Evolutionary conservation across 2,113 vertebrate species (phyloP), one percentile per base, ranked within the genome.

Genomic region (Rattus norvegicus): DNA sequence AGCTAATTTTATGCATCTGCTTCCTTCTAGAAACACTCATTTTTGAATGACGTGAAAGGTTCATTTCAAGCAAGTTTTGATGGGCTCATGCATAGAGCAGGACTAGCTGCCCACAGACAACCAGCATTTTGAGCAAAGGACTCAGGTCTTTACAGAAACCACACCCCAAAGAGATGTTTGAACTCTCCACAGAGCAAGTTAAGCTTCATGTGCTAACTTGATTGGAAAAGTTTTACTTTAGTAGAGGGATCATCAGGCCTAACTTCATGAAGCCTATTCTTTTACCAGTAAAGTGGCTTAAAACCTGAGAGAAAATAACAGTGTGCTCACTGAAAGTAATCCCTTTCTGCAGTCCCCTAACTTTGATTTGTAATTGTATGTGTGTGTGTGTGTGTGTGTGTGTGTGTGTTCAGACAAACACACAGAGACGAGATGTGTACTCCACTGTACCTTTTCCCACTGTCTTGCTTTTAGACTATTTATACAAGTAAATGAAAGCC

Each of bases 281-380:
- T 91, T 72, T 81, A 73, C 43, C 77, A 85, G 63, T 19, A 54
- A 84, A 89, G 43, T 11, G 69, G 5, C 72, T 97, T 86, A 93
- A 91, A 83, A 92, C 92, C 11, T 75, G 65, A 65, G 54, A 92
- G 75, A 76, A 86, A 81, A 86, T 84, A 72, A 65, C 93, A 83
- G 52, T 36, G 30, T 95, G 22, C 95, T 92, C 77, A 33, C 12
- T 77, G 33, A 76, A 73, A 93, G 56, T 47, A 56, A 76, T 88
- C 33, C 13, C 72, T 54, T 95, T 89, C 77, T 86, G 14, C 70
- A 79, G 88, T 16, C 36, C 89, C 91, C 54, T 54, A 36, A 1
- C 79, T 93, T 70, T 90, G 30, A 43, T 88, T 84, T 91, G 43
- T 80, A 28, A 43, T 77, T 91, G 56, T 96, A 22, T 76, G 26